Evolutionary conservation across 2,888 invertebrate genomes (phyloP).

Genomic region (Hyalella azteca): DNA sequence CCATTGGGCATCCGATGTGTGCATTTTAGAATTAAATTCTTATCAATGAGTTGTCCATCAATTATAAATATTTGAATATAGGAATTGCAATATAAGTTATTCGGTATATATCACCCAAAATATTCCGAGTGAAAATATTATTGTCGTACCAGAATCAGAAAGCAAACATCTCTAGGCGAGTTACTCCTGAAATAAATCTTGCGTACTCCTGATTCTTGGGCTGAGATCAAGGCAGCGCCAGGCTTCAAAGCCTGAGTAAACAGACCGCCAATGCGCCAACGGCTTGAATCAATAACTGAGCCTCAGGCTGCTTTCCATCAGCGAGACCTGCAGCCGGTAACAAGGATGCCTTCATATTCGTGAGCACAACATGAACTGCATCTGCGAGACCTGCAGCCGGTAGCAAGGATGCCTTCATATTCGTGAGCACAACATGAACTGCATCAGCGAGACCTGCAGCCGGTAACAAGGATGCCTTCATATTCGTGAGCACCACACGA

Average conservation of each 20-base stretch:
- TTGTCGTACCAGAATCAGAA: too few relatives aligned
- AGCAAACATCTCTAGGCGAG: too few relatives aligned
- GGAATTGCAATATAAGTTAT: too few relatives aligned
- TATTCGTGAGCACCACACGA: neutral
- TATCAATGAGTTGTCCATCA: too few relatives aligned
- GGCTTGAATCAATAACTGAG: constrained; percentile 3
- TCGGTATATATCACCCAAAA: too few relatives aligned
- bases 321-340: neutral
- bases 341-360: constrained; percentile 12
- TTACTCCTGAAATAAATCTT: too few relatives aligned
- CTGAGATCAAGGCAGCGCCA: constrained; percentile 1
- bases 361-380: neutral
- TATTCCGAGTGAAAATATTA: too few relatives aligned
- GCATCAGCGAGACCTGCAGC: too few relatives aligned
- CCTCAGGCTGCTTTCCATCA: neutral
- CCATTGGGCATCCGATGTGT: too few relatives aligned
- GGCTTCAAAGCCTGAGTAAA: neutral
- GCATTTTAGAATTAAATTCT: too few relatives aligned
- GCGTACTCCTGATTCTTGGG: too few relatives aligned
- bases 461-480: neutral
- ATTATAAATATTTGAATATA: too few relatives aligned
- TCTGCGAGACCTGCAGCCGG: neutral
- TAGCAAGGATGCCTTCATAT: constrained; percentile 2
- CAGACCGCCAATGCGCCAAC: neutral
- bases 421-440: neutral